A percentile compares a stretch with the other conserved stretches of the same genome.
Evolutionary conservation across 2,888 invertebrate species (phyloP).

Genomic region (Mimas tiliae): DNA sequence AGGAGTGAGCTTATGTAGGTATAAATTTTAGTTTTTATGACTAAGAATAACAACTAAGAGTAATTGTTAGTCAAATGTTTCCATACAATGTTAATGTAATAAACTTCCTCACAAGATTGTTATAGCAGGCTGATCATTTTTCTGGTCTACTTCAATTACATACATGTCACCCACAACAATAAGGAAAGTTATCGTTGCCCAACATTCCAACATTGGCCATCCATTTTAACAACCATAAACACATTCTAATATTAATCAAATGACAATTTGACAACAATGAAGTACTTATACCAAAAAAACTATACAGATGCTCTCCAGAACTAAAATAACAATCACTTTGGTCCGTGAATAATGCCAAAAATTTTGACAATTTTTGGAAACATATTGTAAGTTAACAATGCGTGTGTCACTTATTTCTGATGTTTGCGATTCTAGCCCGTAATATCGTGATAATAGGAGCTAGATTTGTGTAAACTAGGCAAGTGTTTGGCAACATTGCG

Average conservation of each 20-base stretch:
- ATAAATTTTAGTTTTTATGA: too few species aligned
- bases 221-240: neutral
- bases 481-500: constrained; percentile 37
- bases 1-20: too few species aligned
- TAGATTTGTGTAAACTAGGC: neutral
- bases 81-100: too few species aligned
- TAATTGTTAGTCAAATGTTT: too few species aligned
- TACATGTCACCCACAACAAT: neutral
- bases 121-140: too few species aligned
- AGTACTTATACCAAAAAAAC: neutral
- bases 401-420: neutral
- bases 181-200: neutral
- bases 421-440: constrained; percentile 19
- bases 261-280: constrained; percentile 14
- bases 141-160: too few species aligned
- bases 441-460: rapidly evolving
- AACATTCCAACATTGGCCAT: neutral
- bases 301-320: neutral
- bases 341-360: constrained; percentile 6
- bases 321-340: neutral
- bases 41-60: too few species aligned
- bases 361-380: constrained; percentile 34
- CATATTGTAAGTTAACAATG: constrained; percentile 35
- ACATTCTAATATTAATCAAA: constrained; percentile 17
- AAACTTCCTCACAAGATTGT: too few species aligned